Evolutionary conservation across 2,888 invertebrate genomes (phyloP).

Genomic region (Caenorhabditis parvicauda): DNA sequence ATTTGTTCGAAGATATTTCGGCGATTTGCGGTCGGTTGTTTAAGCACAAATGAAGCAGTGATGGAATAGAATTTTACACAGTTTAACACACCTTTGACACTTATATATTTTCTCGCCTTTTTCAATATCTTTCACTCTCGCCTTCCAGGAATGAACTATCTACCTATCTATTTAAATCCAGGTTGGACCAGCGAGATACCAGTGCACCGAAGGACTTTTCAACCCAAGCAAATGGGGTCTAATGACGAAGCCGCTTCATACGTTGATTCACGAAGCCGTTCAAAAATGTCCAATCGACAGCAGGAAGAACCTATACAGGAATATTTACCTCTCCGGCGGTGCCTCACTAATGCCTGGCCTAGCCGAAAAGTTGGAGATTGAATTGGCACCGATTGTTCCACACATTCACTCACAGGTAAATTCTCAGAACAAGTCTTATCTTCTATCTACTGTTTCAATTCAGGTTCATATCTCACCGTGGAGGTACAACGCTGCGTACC

Average conservation of each 20-base stretch:
- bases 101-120: conserved; percentile 15
- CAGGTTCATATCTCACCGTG: conserved; percentile 64
- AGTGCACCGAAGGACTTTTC: conserved; percentile 68
- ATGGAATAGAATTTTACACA: too few relatives aligned
- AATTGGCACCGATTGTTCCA: conserved; percentile 68
- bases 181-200: conserved; percentile 66
- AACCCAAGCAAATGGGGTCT: conserved; percentile 69
- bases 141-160: too few relatives aligned
- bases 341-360: conserved; percentile 69
- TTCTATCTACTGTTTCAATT: background rate
- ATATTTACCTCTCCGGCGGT: conserved; percentile 69
- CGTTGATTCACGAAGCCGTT: conserved; percentile 68
- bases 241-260: conserved; percentile 68
- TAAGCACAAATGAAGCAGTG: too few relatives aligned
- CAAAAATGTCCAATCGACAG: conserved; percentile 70
- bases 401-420: conserved; percentile 66
- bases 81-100: background rate
- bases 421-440: background rate
- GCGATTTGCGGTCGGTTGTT: too few relatives aligned
- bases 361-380: conserved; percentile 68
- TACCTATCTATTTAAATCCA: too few relatives aligned
- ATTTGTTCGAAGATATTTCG: background rate
- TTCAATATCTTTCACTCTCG: too few relatives aligned
- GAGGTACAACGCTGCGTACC: conserved; percentile 69
- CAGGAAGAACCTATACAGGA: conserved; percentile 63